Conservation (phyloP, 2,797 vertebrate species). For the Bradypodion ventrale region DNA sequence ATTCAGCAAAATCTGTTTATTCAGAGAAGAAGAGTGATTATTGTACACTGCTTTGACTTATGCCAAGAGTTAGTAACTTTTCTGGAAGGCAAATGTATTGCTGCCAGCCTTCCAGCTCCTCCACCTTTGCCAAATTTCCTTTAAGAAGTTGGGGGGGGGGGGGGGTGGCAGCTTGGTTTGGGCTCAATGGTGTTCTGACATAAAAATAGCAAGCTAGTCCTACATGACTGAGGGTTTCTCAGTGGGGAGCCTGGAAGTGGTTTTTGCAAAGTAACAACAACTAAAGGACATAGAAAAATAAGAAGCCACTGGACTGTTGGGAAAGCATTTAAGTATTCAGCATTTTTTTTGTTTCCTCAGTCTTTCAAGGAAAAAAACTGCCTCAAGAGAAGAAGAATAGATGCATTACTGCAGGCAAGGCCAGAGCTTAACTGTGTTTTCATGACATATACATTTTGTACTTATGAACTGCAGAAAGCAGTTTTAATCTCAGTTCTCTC, state of each 20-base stretch:
- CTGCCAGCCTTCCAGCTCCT: slow-evolving; percentile 65
- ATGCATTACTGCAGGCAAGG: slow-evolving; percentile 25
- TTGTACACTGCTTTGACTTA: slow-evolving; percentile 49
- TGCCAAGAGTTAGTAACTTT: slow-evolving; percentile 66
- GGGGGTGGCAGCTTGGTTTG: not conserved
- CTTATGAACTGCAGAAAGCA: slow-evolving; percentile 9
- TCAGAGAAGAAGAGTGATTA: slow-evolving; percentile 35
- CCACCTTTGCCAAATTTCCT: slow-evolving; percentile 69
- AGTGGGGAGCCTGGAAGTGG: slow-evolving; percentile 46
- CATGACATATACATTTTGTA: slow-evolving; percentile 18
- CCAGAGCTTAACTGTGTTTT: slow-evolving; percentile 10
- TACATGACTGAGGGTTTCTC: slow-evolving; percentile 64
- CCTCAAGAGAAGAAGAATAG: slow-evolving; percentile 37
- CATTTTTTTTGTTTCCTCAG: slow-evolving; percentile 57
- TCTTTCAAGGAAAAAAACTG: slow-evolving; percentile 51
- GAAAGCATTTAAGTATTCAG: slow-evolving; percentile 52
- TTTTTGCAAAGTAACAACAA: slow-evolving; percentile 53
- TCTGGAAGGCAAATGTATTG: slow-evolving; percentile 59
- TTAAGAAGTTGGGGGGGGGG: slow-evolving; percentile 18
- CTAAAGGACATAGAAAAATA: slow-evolving; percentile 59
- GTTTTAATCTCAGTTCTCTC: not conserved
- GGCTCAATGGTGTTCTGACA: slow-evolving; percentile 52
- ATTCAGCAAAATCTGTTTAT: slow-evolving; percentile 52
- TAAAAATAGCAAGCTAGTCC: slow-evolving; percentile 69
- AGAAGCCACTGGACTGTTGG: slow-evolving; percentile 47